Base-by-base conservation (phyloP, 1,140 invertebrate species). In the Maconellicoccus hirsutus region DNA sequence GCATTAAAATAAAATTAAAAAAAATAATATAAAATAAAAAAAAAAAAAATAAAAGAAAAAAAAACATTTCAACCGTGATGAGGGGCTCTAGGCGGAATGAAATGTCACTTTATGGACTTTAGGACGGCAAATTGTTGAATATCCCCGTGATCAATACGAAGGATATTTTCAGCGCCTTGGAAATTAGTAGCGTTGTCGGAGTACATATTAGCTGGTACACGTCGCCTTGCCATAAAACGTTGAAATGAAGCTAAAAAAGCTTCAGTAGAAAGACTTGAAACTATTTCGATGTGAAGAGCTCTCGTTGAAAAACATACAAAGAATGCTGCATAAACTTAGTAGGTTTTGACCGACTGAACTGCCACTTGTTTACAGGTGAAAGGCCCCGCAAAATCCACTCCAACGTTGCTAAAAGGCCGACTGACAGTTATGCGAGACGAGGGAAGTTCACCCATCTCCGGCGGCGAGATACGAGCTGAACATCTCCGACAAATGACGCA, bases 141-240 rank as follows among this genome's bases (percentile, higher is more conserved):
- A n/a, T n/a, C n/a, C n/a, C n/a, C n/a, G n/a, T n/a, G n/a, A n/a
- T n/a, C n/a, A n/a, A n/a, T n/a, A n/a, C n/a, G n/a, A n/a, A n/a
- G n/a, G n/a, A n/a, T n/a, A n/a, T 74, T 73, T 39, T 63, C 27
- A 39, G 77, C 75, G 39, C 77, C 76, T 23, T 79, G 73, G 69
- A 78, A 81, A 74, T 80, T 81, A 3, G 76, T 78, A 2, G 77
- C 80, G 69, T 77, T 77, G 72, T 81, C 79, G 0, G 75, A 76
- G 73, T 76, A 75, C 0, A 81, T 76, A n/a, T 73, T 70, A 0
- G 14, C n/a, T 12, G 76, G 75, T 19, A 75, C 26, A 22, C 74
- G 66, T 70, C 78, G 22, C 16, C 76, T 22, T 10, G 74, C 22
- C 14, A 75, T 73, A 69, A 79, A 79, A 16, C 76, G 70, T 12